Evolutionary conservation across 2,113 vertebrate genomes (phyloP).

Genomic region (Sinocyclocheilus anshuiensis): DNA sequence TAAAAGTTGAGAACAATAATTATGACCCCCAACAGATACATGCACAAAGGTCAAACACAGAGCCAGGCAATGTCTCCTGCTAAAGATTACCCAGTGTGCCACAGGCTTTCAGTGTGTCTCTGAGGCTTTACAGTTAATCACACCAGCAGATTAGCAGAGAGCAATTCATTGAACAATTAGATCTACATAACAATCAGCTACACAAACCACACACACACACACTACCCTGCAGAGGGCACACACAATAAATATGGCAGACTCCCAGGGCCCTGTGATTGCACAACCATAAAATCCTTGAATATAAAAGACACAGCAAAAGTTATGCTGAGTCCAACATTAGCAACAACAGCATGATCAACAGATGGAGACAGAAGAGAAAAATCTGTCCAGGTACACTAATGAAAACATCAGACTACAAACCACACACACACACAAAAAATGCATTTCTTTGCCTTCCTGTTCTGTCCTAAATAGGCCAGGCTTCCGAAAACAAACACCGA

Average conservation of each 20-base stretch:
- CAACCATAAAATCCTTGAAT: neutral
- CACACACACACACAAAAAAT: neutral
- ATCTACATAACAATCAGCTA: slow-evolving; percentile 11
- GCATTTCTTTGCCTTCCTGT: neutral
- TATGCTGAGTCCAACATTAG: slow-evolving; percentile 15
- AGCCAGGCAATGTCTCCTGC: neutral
- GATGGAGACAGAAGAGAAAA: neutral
- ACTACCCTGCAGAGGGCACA: neutral
- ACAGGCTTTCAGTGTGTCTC: neutral
- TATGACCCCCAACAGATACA: slow-evolving; percentile 1
- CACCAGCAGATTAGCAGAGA: slow-evolving; percentile 23
- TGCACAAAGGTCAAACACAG: slow-evolving; percentile 24
- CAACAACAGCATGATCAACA: slow-evolving; percentile 3
- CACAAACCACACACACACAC: slow-evolving; percentile 25
- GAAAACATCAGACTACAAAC: neutral
- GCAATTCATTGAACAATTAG: slow-evolving; percentile 36
- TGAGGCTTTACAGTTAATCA: slow-evolving; percentile 26
- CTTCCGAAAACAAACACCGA: neutral
- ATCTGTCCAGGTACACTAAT: neutral
- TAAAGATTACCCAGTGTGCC: neutral
- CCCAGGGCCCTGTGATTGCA: neutral
- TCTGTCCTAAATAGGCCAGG: neutral
- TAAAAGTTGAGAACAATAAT: slow-evolving; percentile 12
- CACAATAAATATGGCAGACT: neutral
- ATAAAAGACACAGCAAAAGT: neutral